Evolutionary conservation across 2,888 invertebrate genomes (phyloP).

Genomic region (Heliconius ethilla): DNA sequence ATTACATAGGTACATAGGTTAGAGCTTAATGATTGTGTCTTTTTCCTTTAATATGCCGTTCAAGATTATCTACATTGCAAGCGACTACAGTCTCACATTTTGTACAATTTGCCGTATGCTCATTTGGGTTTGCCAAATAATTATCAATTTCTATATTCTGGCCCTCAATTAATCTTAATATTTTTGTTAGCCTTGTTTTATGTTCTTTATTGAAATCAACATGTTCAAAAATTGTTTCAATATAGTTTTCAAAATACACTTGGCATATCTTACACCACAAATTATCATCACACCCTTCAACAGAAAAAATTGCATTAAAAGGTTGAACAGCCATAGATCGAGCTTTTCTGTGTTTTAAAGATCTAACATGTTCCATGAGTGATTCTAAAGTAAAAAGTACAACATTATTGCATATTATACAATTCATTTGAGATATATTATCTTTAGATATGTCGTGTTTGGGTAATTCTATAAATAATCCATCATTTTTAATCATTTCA

Average conservation of each 20-base stretch:
- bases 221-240: conserved; percentile 60
- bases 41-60: conserved; percentile 54
- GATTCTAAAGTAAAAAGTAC: conserved; percentile 47
- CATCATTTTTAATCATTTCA: conserved; percentile 52
- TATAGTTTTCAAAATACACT: conserved; percentile 58
- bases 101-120: conserved; percentile 57
- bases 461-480: conserved; percentile 53
- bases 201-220: conserved; percentile 53
- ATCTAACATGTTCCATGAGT: conserved; percentile 50
- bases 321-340: conserved; percentile 59
- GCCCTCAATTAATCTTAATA: conserved; percentile 54
- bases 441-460: conserved; percentile 41
- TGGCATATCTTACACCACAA: conserved; percentile 64
- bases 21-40: conserved; percentile 29
- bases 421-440: conserved; percentile 44
- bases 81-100: conserved; percentile 56
- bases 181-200: conserved; percentile 49
- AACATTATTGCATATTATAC: conserved; percentile 52
- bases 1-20: background rate
- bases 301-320: conserved; percentile 61
- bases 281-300: conserved; percentile 52
- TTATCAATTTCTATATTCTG: conserved; percentile 57
- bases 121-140: conserved; percentile 55
- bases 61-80: conserved; percentile 59
- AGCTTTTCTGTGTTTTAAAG: conserved; percentile 52